Conservation (phyloP, 2,888 invertebrate species). For the Caenorhabditis angaria region DNA sequence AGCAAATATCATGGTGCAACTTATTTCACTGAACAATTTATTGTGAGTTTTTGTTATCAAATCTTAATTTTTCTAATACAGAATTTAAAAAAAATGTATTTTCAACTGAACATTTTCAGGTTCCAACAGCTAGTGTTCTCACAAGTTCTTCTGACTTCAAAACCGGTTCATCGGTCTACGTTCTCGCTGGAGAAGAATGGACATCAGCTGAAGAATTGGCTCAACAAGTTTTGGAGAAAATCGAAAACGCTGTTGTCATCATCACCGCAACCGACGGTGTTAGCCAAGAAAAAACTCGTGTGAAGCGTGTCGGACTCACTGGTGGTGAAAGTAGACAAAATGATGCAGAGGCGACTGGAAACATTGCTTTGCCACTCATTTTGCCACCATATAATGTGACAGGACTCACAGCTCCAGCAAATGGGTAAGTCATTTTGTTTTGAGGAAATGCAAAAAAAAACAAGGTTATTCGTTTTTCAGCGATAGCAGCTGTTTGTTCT, state of each 20-base stretch:
- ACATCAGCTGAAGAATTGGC: constrained; percentile 45
- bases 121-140: constrained; percentile 28
- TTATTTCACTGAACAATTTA: constrained; percentile 39
- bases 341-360: background rate
- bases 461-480: too few species aligned
- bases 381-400: constrained; percentile 46
- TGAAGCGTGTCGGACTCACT: constrained; percentile 60
- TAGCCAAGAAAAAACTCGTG: constrained; percentile 42
- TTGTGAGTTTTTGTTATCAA: constrained; percentile 32
- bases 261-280: constrained; percentile 50
- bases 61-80: background rate
- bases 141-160: constrained; percentile 39
- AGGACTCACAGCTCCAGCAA: background rate
- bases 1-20: constrained; percentile 43
- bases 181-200: constrained; percentile 56
- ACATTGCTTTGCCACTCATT: constrained; percentile 28
- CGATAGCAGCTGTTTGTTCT: constrained; percentile 47
- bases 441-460: too few species aligned
- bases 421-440: background rate
- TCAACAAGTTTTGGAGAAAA: constrained; percentile 38
- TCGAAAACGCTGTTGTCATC: constrained; percentile 43
- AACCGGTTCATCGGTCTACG: constrained; percentile 41
- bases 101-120: constrained; percentile 20
- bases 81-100: background rate
- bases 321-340: background rate